phyloP scores from a whole-genome alignment of 2,113 vertebrate species.

The Excalfactoria chinensis region DNA sequence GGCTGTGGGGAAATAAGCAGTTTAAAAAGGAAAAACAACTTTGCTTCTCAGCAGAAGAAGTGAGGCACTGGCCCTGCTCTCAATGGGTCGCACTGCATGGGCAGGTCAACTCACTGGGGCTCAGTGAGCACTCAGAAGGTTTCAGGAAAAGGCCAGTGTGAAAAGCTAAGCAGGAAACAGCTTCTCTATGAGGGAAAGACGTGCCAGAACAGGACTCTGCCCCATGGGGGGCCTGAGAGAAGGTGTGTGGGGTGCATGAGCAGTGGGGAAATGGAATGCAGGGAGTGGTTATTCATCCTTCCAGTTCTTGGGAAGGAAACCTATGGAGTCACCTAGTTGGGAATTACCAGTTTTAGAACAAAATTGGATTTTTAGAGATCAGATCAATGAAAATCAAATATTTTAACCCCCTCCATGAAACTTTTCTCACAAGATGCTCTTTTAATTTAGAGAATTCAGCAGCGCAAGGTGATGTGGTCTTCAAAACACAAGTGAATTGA shows the following conservation, averaged over 20 bases:
- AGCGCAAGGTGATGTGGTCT: background rate
- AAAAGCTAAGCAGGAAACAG: background rate
- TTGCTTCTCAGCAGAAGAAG: background rate
- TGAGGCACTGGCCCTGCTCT: fast-evolving
- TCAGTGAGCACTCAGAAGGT: background rate
- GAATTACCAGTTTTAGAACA: background rate
- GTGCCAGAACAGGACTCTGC: background rate
- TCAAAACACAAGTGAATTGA: background rate
- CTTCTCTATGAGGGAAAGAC: background rate
- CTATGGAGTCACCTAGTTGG: background rate
- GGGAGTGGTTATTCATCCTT: background rate
- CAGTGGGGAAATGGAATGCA: background rate
- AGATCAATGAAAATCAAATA: background rate
- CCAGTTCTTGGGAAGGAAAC: background rate
- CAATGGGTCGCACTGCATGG: fast-evolving
- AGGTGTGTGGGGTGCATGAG: background rate
- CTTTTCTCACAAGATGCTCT: background rate
- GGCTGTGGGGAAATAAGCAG: background rate
- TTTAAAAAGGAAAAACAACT: background rate
- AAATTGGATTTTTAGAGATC: background rate
- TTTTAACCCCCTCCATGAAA: too few relatives aligned
- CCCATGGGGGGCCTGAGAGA: background rate
- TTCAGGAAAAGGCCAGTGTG: background rate
- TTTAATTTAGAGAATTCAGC: background rate
- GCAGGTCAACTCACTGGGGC: background rate